These are phyloP conservation scores for Trissolcus japonicus DNA, from an alignment of 2,888 invertebrate species.

Conservation along the genomic window DNA sequence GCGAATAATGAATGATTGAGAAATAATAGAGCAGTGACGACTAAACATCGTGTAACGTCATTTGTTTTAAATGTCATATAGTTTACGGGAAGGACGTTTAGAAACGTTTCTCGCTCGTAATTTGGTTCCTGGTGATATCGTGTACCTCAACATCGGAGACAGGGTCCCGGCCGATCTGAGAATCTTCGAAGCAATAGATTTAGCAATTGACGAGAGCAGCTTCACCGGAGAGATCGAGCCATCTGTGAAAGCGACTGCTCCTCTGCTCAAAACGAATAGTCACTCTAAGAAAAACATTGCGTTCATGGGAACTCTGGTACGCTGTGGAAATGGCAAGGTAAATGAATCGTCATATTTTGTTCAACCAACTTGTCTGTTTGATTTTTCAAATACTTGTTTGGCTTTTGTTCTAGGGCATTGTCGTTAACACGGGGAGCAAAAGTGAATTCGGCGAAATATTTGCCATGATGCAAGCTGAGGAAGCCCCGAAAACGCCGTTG, in stretches of 20 bases:
- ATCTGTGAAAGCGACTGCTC: constrained; percentile 84
- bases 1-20: neutral
- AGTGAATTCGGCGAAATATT: constrained; percentile 99
- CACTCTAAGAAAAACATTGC: constrained; percentile 90
- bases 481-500: constrained; percentile 98
- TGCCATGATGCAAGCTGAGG: constrained; percentile 99
- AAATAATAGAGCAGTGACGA: neutral
- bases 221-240: constrained; percentile 99
- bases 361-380: neutral
- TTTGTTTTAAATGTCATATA: constrained; percentile 70
- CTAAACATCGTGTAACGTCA: constrained; percentile 36
- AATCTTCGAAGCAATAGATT: constrained; percentile 93
- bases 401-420: constrained; percentile 86
- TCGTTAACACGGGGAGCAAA: constrained; percentile 96
- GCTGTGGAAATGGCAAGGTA: constrained; percentile 96
- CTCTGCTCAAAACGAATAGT: constrained; percentile 82
- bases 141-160: constrained; percentile 95
- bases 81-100: constrained; percentile 89
- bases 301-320: constrained; percentile 98
- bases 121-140: constrained; percentile 97
- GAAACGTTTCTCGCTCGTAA: constrained; percentile 95
- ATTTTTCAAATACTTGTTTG: neutral
- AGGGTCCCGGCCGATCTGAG: constrained; percentile 97
- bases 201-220: constrained; percentile 97
- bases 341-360: neutral